Conservation (phyloP, 1,140 invertebrate species). For the Hyles vespertilio region DNA sequence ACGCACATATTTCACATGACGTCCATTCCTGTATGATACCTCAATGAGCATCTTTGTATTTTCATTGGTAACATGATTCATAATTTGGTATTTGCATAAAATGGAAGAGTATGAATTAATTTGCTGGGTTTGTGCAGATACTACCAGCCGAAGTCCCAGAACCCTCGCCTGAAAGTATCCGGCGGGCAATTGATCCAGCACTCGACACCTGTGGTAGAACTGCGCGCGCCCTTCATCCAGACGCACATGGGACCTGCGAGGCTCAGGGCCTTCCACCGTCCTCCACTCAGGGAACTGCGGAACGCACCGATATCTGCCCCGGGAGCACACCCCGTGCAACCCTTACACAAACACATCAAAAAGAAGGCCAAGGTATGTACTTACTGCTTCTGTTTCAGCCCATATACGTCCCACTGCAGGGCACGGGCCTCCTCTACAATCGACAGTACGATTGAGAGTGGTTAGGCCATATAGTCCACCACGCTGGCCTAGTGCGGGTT, state of each 20-base stretch:
- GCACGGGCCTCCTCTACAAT: no score
- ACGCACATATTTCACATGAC: no score
- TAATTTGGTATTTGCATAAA: no score
- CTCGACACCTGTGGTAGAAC: constrained; percentile 97
- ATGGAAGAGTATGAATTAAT: constrained; percentile 1
- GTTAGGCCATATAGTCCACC: no score
- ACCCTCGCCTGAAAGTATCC: constrained; percentile 85
- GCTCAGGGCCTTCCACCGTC: constrained; percentile 95
- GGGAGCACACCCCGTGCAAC: constrained; percentile 85
- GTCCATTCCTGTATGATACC: no score
- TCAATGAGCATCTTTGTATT: no score
- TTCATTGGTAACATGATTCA: no score
- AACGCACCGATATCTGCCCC: constrained; percentile 85
- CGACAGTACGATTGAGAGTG: no score
- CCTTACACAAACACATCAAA: constrained; percentile 93
- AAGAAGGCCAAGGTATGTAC: constrained; percentile 88
- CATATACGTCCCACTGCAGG: no score
- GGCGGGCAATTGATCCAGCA: constrained; percentile 95
- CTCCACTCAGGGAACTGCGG: constrained; percentile 90
- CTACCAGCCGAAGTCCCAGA: constrained; percentile 92
- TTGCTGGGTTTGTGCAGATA: constrained; percentile 75
- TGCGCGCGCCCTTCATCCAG: constrained; percentile 95
- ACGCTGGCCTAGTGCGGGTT: no score
- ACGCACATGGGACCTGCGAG: constrained; percentile 88
- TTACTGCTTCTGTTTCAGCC: no score